Evolutionary conservation across 2,113 vertebrate genomes (phyloP).

Genomic region (Cisticola juncidis): DNA sequence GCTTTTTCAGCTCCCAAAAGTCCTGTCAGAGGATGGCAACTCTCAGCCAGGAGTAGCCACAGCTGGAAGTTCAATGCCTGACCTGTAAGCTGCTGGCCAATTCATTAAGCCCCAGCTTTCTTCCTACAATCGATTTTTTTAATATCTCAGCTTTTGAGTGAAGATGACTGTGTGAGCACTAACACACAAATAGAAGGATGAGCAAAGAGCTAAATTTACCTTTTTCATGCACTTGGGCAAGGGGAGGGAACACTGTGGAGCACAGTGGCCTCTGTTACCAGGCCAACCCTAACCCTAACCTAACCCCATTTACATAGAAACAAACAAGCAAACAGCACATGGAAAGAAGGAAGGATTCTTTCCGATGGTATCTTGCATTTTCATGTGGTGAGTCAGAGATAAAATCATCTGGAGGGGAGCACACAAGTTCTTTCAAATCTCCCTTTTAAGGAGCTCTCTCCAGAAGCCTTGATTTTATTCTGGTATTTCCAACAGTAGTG

Average conservation of each 20-base stretch:
- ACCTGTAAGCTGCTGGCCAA: background rate
- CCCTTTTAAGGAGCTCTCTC: background rate
- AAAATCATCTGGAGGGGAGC: slow-evolving; percentile 15
- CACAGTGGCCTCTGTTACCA: background rate
- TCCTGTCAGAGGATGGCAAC: background rate
- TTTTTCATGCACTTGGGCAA: background rate
- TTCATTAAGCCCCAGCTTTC: background rate
- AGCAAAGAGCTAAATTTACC: background rate
- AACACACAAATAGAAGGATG: background rate
- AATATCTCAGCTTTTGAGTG: background rate
- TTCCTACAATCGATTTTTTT: background rate
- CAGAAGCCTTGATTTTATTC: background rate
- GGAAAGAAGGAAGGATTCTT: slow-evolving; percentile 4
- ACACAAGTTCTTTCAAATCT: background rate
- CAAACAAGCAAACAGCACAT: background rate
- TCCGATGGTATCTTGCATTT: slow-evolving; percentile 18
- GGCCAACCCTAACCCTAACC: background rate
- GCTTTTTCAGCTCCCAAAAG: background rate
- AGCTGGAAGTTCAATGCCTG: background rate
- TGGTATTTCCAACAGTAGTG: background rate
- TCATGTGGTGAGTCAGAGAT: slow-evolving; percentile 37
- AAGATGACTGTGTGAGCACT: background rate
- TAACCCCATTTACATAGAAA: background rate
- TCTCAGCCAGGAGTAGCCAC: background rate
- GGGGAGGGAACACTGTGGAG: background rate